Evolutionary conservation across 2,797 vertebrate genomes (phyloP).

Genomic region (Acipenser oxyrinchus): DNA sequence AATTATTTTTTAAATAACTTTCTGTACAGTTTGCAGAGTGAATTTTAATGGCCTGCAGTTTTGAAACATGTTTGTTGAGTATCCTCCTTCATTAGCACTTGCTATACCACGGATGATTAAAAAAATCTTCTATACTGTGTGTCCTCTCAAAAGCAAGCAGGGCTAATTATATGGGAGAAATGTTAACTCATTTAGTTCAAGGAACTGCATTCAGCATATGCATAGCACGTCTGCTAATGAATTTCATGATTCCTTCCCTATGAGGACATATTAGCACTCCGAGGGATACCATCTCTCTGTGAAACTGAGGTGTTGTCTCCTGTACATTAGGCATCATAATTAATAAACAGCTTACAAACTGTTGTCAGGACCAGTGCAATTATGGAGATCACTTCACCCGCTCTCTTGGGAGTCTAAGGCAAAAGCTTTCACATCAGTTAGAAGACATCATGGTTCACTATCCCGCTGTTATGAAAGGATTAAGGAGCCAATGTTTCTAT

Average conservation of each 20-base stretch:
- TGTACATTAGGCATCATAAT: not conserved
- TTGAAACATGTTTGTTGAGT: too few relatives aligned
- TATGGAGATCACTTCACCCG: not conserved
- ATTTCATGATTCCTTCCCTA: not conserved
- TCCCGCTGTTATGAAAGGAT: constrained; percentile 3
- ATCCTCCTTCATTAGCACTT: too few relatives aligned
- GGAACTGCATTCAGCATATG: too few relatives aligned
- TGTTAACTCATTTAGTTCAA: too few relatives aligned
- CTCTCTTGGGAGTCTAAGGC: not conserved
- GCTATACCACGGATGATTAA: too few relatives aligned
- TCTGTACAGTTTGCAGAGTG: too few relatives aligned
- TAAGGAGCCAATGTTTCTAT: not conserved
- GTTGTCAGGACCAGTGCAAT: constrained; percentile 3
- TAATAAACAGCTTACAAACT: constrained; percentile 1
- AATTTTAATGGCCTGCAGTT: too few relatives aligned
- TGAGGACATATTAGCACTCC: not conserved
- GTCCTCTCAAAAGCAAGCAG: too few relatives aligned
- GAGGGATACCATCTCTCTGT: not conserved
- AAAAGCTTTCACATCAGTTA: constrained; percentile 2
- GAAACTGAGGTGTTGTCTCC: not conserved
- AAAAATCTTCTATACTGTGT: too few relatives aligned
- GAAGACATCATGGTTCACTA: constrained; percentile 1
- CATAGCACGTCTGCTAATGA: too few relatives aligned
- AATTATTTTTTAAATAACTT: too few relatives aligned
- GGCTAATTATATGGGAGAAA: too few relatives aligned